Conservation (phyloP, 2,797 vertebrate species). For the Enteromius anoplus region DNA sequence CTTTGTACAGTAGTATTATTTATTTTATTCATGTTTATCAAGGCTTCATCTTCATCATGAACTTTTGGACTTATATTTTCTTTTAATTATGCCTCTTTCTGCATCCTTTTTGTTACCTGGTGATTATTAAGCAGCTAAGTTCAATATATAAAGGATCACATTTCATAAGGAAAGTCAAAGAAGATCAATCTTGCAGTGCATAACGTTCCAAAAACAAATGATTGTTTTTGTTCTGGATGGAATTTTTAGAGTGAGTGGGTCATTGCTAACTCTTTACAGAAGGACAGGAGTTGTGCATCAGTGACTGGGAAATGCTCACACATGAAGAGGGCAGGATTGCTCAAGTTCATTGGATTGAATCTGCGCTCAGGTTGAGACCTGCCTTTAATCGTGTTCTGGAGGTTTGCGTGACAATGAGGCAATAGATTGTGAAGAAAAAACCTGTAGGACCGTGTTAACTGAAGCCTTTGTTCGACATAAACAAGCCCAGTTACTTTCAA, state of each 20-base stretch:
- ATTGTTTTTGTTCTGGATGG: slow-evolving; percentile 25
- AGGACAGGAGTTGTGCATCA: slow-evolving; percentile 31
- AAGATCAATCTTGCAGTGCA: neutral
- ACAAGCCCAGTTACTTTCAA: slow-evolving; percentile 26
- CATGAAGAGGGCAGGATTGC: slow-evolving; percentile 33
- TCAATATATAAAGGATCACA: neutral
- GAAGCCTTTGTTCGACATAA: slow-evolving; percentile 27
- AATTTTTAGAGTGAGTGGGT: slow-evolving; percentile 11
- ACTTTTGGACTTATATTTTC: neutral
- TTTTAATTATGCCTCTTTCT: neutral
- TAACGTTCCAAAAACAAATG: neutral
- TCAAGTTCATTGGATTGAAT: slow-evolving; percentile 10
- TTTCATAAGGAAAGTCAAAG: neutral
- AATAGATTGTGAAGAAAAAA: slow-evolving; percentile 33
- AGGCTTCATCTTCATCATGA: neutral
- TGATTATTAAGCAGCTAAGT: neutral
- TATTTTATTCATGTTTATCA: no score
- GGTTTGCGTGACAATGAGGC: slow-evolving; percentile 37
- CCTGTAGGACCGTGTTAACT: slow-evolving; percentile 8
- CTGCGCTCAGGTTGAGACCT: slow-evolving; percentile 41
- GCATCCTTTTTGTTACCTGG: neutral
- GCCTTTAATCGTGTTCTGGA: slow-evolving; percentile 32
- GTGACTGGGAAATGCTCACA: slow-evolving; percentile 23
- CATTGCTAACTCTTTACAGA: slow-evolving; percentile 21
- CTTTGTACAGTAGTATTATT: no score